These are phyloP conservation scores for Lycorma delicatula DNA, from an alignment of 1,140 invertebrate genomes.

Conservation along the genomic window DNA sequence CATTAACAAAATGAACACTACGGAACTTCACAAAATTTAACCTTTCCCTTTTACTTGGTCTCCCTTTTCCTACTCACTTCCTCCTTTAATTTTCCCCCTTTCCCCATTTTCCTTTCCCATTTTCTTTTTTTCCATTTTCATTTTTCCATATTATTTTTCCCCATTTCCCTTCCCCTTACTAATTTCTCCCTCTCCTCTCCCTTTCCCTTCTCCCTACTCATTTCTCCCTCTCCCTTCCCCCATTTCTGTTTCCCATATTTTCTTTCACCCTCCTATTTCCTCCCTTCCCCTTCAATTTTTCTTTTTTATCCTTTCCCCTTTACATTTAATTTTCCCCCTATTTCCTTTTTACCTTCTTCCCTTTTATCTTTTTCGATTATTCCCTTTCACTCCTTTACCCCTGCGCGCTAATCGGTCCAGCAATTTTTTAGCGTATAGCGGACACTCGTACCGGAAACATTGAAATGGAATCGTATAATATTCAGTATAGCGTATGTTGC, in stretches of 20 bases:
- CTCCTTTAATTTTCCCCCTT: slow-evolving; percentile 9
- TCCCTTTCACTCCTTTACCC: too few relatives aligned
- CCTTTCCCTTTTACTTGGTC: background rate
- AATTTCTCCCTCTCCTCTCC: slow-evolving; percentile 15
- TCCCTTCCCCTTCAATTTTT: slow-evolving; percentile 10
- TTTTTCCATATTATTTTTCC: background rate
- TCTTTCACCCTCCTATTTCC: slow-evolving; percentile 4
- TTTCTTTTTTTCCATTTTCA: background rate
- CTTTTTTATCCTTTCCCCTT: slow-evolving; percentile 8
- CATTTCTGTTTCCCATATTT: slow-evolving; percentile 18
- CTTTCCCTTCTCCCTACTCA: slow-evolving; percentile 11
- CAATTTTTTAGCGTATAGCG: too few relatives aligned
- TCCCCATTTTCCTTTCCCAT: background rate
- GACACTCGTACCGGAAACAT: too few relatives aligned
- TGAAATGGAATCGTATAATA: too few relatives aligned
- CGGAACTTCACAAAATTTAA: too few relatives aligned
- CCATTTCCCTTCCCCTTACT: background rate
- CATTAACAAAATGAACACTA: too few relatives aligned
- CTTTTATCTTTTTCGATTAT: background rate
- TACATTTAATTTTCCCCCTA: background rate
- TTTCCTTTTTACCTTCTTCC: slow-evolving; percentile 6
- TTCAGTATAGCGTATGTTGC: too few relatives aligned
- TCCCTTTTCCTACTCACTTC: background rate
- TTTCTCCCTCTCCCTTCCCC: slow-evolving; percentile 15
- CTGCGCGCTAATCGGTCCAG: too few relatives aligned